Evolutionary conservation across 2,797 vertebrate species (phyloP), one percentile per base, ranked within the genome.

Genomic region (Pachyuromys duprasi): DNA sequence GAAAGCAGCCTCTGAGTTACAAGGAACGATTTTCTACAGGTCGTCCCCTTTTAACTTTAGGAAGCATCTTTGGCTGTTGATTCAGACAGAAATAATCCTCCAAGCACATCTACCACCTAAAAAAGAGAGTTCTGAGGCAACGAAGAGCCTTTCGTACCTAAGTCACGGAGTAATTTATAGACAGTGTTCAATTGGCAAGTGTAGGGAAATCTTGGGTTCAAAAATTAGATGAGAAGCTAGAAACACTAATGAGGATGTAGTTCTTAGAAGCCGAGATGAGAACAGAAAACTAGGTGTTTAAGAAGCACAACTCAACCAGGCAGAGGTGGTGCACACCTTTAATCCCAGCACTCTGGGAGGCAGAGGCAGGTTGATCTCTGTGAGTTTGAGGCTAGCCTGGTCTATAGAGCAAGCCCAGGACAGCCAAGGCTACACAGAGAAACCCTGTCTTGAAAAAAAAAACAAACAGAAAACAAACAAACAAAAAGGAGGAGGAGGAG

Each of bases 161-260:
- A 96, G 83, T 24, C 55, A 93, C 74, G 84, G 39, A 42, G 6
- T 75, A 55, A 67, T 87, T 91, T 91, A 95, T 7, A 91, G 26
- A 93, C 88, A 93, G 17, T 2, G 65, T 90, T 60, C 74, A 78
- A 83, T 49, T 91, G 60, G 89, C 39, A 96, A 92, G 78, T n/a
- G 75, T 39, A 93, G 84, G 26, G 49, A 90, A 82, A 92, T 76
- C 57, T 18, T 93, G 70, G 69, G 67, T 84, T 62, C 67, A 80
- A 89, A 96, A 95, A 94, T 20, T 31, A 67, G 62, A 86, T 89
- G 28, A 94, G 92, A 93, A 95, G 33, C 39, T 69, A 86, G 36
- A 60, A 86, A 36, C 91, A 92, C 26, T 81, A 81, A 83, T 22
- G 36, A 89, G 57, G 31, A 11, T 57, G 3, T 3, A 28, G 62